A percentile compares a stretch with the other conserved stretches of the same genome.
Evolutionary conservation across 2,888 invertebrate species (phyloP).

Genomic region (Watsonalla cultraria): DNA sequence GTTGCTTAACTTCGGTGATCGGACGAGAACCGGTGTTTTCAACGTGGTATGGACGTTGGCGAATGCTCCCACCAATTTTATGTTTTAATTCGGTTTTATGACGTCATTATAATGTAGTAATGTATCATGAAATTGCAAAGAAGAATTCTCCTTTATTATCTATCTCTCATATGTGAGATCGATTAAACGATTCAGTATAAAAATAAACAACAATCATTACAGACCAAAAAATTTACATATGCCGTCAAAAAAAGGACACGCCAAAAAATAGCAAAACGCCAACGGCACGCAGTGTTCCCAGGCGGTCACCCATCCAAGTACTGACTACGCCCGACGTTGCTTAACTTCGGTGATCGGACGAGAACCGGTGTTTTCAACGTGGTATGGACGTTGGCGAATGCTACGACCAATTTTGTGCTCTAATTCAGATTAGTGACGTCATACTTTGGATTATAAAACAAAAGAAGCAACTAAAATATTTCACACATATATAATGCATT

Average conservation of each 20-base stretch:
- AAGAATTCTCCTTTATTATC: no score
- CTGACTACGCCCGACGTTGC: conserved; percentile 72
- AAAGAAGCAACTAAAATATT: no score
- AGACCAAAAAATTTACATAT: no score
- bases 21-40: conserved; percentile 73
- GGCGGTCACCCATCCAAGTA: conserved; percentile 74
- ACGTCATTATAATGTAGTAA: no score
- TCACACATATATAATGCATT: no score
- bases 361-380: conserved; percentile 71
- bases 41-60: conserved; percentile 65
- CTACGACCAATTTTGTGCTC: no score
- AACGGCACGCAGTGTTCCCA: conserved; percentile 66
- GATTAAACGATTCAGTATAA: no score
- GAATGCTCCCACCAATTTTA: background rate
- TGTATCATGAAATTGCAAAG: no score
- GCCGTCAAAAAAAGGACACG: no score
- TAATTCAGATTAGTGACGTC: conserved; percentile 20
- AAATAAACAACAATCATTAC: no score
- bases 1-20: conserved; percentile 75
- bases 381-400: conserved; percentile 43
- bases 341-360: conserved; percentile 76
- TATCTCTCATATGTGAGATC: no score
- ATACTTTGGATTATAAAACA: no score
- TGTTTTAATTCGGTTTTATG: background rate
- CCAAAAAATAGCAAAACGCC: conserved; percentile 38